These are phyloP conservation scores for Mormyrus lacerda DNA, from an alignment of 2,113 vertebrate species.

Conservation along the genomic window DNA sequence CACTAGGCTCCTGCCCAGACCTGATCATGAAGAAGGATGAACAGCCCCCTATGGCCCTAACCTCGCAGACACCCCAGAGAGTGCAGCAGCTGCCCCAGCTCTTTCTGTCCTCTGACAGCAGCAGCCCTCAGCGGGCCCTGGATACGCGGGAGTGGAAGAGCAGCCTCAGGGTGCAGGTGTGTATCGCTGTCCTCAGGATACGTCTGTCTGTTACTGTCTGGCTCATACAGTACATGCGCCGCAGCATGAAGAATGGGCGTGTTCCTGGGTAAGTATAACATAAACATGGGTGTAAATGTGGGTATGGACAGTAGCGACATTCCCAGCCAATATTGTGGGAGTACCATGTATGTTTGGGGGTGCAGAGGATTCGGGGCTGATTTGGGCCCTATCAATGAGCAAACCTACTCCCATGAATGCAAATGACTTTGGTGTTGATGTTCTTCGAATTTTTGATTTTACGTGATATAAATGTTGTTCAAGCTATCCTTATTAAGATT, in stretches of 20 bases:
- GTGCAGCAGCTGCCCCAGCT: constrained; percentile 52
- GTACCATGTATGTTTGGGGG: not conserved
- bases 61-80: constrained; percentile 46
- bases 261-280: not conserved
- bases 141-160: constrained; percentile 61
- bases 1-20: constrained; percentile 62
- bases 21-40: constrained; percentile 61
- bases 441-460: not conserved
- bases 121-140: constrained; percentile 50
- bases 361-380: not conserved
- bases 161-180: constrained; percentile 64
- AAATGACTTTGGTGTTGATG: not conserved
- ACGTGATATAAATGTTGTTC: not conserved
- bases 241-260: not conserved
- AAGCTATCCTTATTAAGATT: not conserved
- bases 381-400: not conserved
- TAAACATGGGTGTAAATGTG: not conserved
- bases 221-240: not conserved
- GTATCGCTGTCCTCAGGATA: not conserved
- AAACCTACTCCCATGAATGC: not conserved
- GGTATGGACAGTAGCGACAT: not conserved
- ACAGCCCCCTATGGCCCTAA: constrained; percentile 41
- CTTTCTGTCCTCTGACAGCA: constrained; percentile 58
- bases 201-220: not conserved
- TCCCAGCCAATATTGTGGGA: not conserved